A percentile compares a stretch with the other conserved stretches of the same genome.
These are phyloP conservation scores for Tragelaphus imberbis DNA, from an alignment of 2,113 vertebrate genomes.

Conservation along the genomic window DNA sequence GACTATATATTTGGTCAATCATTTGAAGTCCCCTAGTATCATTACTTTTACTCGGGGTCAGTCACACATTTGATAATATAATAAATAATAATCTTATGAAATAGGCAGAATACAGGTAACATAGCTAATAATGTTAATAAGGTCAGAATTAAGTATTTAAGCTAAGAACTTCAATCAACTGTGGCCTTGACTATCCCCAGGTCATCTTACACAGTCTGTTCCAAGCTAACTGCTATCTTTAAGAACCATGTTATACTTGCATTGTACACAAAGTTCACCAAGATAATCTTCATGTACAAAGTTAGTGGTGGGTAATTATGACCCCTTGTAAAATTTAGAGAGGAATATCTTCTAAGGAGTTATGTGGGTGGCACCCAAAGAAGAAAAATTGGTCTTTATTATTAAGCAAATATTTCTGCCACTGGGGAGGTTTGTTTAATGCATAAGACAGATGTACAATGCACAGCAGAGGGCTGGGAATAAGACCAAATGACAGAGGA, in stretches of 20 bases:
- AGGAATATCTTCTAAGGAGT: neutral
- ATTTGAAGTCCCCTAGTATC: neutral
- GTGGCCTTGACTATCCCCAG: neutral
- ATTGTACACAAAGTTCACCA: neutral
- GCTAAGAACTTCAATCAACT: neutral
- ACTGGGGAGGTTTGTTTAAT: neutral
- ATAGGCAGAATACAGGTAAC: neutral
- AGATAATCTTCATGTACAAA: neutral
- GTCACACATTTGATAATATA: neutral
- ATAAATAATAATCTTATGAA: neutral
- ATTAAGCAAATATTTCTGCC: neutral
- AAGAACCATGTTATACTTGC: neutral
- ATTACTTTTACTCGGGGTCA: neutral
- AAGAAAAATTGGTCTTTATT: neutral
- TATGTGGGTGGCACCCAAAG: neutral
- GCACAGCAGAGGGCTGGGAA: neutral
- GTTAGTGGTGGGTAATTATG: neutral
- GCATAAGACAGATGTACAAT: neutral
- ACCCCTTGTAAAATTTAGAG: neutral
- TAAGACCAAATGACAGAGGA: neutral
- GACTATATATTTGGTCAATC: neutral
- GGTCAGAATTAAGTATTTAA: neutral
- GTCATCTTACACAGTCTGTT: neutral
- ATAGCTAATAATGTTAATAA: neutral
- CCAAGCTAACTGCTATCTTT: neutral